These are phyloP conservation scores for Chloebia gouldiae DNA, from an alignment of 2,113 vertebrate species.

Conservation along the genomic window DNA sequence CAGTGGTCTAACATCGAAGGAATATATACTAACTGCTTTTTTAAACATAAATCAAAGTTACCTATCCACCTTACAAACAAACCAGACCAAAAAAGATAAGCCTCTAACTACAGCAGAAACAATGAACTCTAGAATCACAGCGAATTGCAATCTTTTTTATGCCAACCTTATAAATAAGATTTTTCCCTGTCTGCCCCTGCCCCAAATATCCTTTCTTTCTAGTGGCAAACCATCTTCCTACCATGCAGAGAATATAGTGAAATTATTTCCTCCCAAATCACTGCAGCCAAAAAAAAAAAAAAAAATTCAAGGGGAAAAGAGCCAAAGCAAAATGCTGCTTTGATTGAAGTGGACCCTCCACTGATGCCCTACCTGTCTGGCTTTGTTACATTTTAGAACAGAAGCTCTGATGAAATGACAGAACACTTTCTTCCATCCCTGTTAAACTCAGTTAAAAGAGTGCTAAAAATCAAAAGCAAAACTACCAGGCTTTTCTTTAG, in stretches of 20 bases:
- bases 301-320: not conserved
- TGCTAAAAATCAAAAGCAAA: not conserved
- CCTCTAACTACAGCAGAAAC: not conserved
- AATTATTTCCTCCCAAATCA: not conserved
- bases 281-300: accelerated
- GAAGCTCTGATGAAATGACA: not conserved
- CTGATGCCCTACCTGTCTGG: not conserved
- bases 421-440: not conserved
- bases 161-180: not conserved
- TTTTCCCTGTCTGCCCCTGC: not conserved
- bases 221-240: not conserved
- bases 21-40: not conserved
- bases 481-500: not conserved
- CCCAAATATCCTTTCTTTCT: not conserved
- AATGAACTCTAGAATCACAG: not conserved
- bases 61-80: not conserved
- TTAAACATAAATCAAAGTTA: not conserved
- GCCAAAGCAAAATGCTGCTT: not conserved
- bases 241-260: not conserved
- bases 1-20: not conserved
- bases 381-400: not conserved
- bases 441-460: not conserved
- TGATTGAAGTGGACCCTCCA: not conserved
- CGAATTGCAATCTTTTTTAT: not conserved
- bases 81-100: not conserved